phyloP scores from a whole-genome alignment of 2,113 vertebrate genomes.

The Saguinus midas region DNA sequence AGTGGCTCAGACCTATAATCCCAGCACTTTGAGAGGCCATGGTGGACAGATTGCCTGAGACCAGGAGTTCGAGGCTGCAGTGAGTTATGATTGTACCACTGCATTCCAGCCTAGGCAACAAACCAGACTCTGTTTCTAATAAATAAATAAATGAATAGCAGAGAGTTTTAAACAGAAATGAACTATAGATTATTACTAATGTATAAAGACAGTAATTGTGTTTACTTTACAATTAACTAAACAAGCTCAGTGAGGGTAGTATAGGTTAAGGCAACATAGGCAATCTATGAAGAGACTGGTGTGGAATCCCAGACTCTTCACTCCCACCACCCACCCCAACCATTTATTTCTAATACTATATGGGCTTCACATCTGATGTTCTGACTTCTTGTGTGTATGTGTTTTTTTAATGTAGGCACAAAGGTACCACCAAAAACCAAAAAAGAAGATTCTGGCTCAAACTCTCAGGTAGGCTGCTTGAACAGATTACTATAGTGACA shows the following conservation, averaged over 20 bases:
- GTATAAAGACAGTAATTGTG: too few species aligned
- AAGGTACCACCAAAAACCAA: conserved; percentile 77
- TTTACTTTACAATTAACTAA: neutral
- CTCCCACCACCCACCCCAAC: accelerated
- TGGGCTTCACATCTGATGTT: neutral
- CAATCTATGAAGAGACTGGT: neutral
- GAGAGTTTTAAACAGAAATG: neutral
- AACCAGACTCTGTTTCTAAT: neutral
- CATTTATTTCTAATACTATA: neutral
- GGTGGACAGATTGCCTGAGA: neutral
- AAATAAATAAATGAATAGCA: neutral
- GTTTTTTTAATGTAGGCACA: conserved; percentile 63
- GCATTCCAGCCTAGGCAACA: neutral
- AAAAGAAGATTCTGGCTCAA: conserved; percentile 69
- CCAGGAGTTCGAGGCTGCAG: neutral
- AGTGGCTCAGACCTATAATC: neutral
- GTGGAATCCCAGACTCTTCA: neutral
- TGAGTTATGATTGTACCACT: neutral
- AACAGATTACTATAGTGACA: neutral
- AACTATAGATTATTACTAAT: neutral
- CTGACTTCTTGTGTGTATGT: neutral
- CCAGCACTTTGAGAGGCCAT: neutral
- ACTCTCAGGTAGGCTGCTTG: conserved; percentile 84
- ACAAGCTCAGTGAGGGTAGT: neutral
- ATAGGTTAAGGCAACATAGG: neutral